Conservation (phyloP, 2,888 invertebrate genomes). For the Colletes collaris region DNA sequence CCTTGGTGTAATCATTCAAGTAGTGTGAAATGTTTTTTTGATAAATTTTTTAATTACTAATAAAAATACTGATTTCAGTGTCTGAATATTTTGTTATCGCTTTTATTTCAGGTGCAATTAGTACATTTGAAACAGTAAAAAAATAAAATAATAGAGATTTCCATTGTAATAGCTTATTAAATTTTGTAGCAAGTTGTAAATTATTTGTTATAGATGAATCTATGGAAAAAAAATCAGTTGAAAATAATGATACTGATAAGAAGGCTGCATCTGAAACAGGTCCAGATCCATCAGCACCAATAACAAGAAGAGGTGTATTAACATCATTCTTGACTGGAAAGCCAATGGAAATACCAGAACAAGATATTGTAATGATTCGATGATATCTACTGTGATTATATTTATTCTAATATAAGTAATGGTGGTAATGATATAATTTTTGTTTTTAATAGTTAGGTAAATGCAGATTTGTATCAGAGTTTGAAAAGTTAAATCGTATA, state of each 20-base stretch:
- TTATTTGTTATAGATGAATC: conserved; percentile 70
- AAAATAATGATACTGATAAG: conserved; percentile 78
- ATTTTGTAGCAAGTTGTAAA: background rate
- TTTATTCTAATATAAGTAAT: conserved; percentile 74
- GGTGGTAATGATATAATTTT: conserved; percentile 55
- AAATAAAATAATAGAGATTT: background rate
- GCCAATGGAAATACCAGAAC: conserved; percentile 93
- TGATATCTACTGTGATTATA: conserved; percentile 17
- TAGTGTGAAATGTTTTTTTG: too few species aligned
- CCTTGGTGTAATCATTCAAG: background rate
- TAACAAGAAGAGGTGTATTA: conserved; percentile 91
- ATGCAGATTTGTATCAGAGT: conserved; percentile 97
- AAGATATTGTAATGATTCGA: conserved; percentile 87
- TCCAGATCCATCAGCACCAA: conserved; percentile 90
- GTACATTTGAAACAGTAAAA: background rate
- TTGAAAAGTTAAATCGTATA: conserved; percentile 97
- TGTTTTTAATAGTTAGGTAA: conserved; percentile 88
- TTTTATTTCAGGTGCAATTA: background rate
- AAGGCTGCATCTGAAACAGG: conserved; percentile 80
- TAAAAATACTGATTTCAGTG: too few species aligned
- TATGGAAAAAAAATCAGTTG: conserved; percentile 75
- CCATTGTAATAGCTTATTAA: background rate
- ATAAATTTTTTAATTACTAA: too few species aligned
- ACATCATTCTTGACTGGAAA: conserved; percentile 93
- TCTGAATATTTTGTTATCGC: background rate